Conservation (phyloP, 92 coral and sea anemone species). For the Epizoanthus fatuus region DNA sequence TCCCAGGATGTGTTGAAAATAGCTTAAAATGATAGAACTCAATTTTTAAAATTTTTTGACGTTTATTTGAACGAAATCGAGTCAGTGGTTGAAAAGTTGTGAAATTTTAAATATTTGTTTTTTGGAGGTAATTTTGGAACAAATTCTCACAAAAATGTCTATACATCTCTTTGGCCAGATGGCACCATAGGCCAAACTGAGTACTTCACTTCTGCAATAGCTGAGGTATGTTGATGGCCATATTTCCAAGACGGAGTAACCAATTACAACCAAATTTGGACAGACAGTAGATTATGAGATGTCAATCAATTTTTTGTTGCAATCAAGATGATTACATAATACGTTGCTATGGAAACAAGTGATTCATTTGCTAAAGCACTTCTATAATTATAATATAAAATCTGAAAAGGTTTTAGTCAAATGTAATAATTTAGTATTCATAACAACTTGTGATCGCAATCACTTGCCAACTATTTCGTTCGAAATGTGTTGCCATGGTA, state of each 20-base stretch:
- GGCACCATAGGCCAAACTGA: slow-evolving; percentile 24
- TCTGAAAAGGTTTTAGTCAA: not conserved
- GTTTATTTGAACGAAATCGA: no score
- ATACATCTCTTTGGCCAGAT: not conserved
- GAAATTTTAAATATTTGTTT: no score
- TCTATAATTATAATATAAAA: not conserved
- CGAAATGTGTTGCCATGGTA: slow-evolving; percentile 8
- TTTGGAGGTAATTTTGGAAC: no score
- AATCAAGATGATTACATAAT: not conserved
- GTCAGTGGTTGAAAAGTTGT: no score
- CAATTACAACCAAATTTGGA: slow-evolving; percentile 35
- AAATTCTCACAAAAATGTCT: slow-evolving; percentile 1
- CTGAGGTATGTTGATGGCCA: slow-evolving; percentile 30
- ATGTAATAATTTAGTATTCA: not conserved
- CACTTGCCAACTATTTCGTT: slow-evolving; percentile 7
- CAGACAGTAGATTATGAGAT: slow-evolving; percentile 21
- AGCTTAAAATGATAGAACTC: no score
- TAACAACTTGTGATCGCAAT: not conserved
- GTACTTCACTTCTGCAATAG: slow-evolving; percentile 25
- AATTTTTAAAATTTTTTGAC: no score
- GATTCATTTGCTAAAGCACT: not conserved
- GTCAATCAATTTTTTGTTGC: slow-evolving; percentile 14
- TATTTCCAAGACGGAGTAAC: slow-evolving; percentile 25
- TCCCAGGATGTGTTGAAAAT: no score
- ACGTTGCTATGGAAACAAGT: slow-evolving; percentile 30